These are phyloP conservation scores for Anastrepha obliqua DNA, from an alignment of 1,140 invertebrate genomes.

Conservation along the genomic window DNA sequence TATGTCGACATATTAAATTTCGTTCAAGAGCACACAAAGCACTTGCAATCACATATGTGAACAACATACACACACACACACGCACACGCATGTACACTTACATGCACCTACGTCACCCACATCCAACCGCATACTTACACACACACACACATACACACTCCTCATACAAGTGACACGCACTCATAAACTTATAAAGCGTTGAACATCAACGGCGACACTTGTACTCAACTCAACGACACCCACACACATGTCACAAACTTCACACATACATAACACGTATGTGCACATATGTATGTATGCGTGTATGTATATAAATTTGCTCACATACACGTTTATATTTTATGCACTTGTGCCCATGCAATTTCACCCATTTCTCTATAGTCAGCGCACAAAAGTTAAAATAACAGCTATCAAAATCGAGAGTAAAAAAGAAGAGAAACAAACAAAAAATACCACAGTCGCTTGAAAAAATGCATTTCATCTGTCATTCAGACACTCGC, in stretches of 20 bases:
- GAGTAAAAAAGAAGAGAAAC: neutral
- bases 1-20: neutral
- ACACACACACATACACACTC: neutral
- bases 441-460: slow-evolving; percentile 29
- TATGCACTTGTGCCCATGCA: slow-evolving; percentile 41
- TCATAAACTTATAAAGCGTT: slow-evolving; percentile 47
- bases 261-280: neutral
- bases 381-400: slow-evolving; percentile 38
- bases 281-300: neutral
- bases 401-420: neutral
- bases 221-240: slow-evolving; percentile 15
- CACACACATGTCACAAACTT: neutral
- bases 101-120: neutral
- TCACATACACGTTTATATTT: slow-evolving; percentile 18
- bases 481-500: slow-evolving; percentile 64
- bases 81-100: neutral
- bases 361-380: slow-evolving; percentile 35
- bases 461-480: slow-evolving; percentile 60
- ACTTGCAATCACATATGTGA: neutral
- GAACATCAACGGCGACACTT: slow-evolving; percentile 25
- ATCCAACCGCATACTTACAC: neutral
- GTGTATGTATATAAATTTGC: slow-evolving; percentile 6
- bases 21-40: neutral
- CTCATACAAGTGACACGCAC: neutral
- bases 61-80: neutral